Percentiles rank a stretch among this genome's conserved stretches.
These are phyloP conservation scores for Drosophila anomalata DNA, from an alignment of 2,888 invertebrate genomes.

Conservation along the genomic window DNA sequence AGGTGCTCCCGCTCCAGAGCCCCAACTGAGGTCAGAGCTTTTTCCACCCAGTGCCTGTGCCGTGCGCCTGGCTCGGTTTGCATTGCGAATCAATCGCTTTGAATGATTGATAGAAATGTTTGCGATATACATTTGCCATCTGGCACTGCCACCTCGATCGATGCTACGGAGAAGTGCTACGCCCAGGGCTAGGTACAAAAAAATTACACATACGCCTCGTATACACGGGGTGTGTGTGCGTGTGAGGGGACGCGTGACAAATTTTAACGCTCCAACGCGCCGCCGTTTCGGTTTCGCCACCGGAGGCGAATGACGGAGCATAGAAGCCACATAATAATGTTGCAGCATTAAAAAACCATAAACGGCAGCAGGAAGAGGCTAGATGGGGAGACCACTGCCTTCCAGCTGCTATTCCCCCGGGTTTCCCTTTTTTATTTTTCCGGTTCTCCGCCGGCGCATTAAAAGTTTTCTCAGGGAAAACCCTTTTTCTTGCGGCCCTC, in stretches of 20 bases:
- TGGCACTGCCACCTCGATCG: conserved; percentile 56
- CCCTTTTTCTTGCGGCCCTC: conserved; percentile 38
- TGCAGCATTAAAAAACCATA: conserved; percentile 63
- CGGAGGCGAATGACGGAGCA: conserved; percentile 30
- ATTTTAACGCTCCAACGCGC: conserved; percentile 75
- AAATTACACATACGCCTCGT: conserved; percentile 64
- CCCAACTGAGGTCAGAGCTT: conserved; percentile 8
- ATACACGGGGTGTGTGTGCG: background rate
- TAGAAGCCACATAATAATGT: conserved; percentile 60
- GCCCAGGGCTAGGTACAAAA: conserved; percentile 48
- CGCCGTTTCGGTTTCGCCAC: conserved; percentile 50
- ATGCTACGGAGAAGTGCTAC: conserved; percentile 27
- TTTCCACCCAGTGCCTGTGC: background rate
- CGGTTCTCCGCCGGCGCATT: conserved; percentile 16
- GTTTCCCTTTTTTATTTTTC: background rate
- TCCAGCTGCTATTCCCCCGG: background rate
- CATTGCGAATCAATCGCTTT: conserved; percentile 74
- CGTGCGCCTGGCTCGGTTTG: conserved; percentile 54
- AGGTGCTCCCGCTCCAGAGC: conserved; percentile 21
- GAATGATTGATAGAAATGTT: conserved; percentile 79
- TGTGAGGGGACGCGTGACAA: conserved; percentile 66
- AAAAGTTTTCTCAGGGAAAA: conserved; percentile 27
- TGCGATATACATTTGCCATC: conserved; percentile 71
- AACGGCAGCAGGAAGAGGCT: conserved; percentile 31
- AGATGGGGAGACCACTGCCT: background rate